A percentile compares a stretch with the other conserved stretches of the same genome.
Evolutionary conservation across 2,113 vertebrate genomes (phyloP).

Genomic region (Poeciliopsis retropinna): DNA sequence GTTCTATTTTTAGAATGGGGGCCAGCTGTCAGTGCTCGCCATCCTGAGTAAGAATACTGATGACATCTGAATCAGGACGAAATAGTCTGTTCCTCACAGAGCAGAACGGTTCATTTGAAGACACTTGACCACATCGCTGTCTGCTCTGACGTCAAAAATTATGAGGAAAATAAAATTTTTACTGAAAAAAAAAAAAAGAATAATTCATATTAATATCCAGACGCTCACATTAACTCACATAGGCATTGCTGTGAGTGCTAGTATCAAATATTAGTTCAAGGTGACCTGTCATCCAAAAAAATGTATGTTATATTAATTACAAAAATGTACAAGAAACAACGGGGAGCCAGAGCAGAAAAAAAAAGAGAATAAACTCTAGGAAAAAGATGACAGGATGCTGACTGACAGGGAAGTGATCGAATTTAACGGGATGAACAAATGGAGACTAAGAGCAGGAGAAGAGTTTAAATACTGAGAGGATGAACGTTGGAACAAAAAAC

Average conservation of each 20-base stretch:
- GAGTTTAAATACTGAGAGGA: no score
- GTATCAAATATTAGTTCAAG: neutral
- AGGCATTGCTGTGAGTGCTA: neutral
- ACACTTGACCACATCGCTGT: slow-evolving; percentile 13
- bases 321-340: no score
- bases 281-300: no score
- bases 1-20: slow-evolving; percentile 25
- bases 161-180: neutral
- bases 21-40: slow-evolving; percentile 33
- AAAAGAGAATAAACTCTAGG: no score
- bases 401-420: no score
- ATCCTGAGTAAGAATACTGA: slow-evolving; percentile 45
- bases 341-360: no score
- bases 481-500: no score
- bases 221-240: neutral
- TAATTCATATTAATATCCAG: neutral
- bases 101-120: slow-evolving; percentile 22
- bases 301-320: no score
- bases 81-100: slow-evolving; percentile 45
- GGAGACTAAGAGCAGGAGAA: no score
- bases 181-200: slow-evolving; percentile 24
- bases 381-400: no score
- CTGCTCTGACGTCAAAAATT: neutral
- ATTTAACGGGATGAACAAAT: no score
- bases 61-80: slow-evolving; percentile 56